phyloP scores from a whole-genome alignment of 2,888 invertebrate genomes.

The Ypsolopha scabrella region DNA sequence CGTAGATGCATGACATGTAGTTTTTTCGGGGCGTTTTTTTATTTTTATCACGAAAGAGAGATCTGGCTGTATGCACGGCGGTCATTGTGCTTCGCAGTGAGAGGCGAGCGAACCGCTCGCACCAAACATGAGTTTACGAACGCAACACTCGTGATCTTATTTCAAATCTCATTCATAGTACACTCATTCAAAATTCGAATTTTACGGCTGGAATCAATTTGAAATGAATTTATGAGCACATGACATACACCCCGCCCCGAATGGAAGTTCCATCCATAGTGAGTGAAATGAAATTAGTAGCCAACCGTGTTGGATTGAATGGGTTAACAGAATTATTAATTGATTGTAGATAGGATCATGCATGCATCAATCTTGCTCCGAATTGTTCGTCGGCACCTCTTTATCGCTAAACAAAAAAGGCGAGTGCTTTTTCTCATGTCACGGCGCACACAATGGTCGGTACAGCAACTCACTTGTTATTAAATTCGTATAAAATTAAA shows the following conservation, averaged over 20 bases:
- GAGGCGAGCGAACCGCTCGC: slow-evolving; percentile 16
- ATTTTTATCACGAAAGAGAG: slow-evolving; percentile 55
- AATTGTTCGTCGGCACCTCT: slow-evolving; percentile 63
- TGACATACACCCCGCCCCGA: slow-evolving; percentile 1
- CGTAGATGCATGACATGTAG: slow-evolving; percentile 69
- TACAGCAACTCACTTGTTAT: slow-evolving; percentile 61
- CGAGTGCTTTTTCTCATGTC: slow-evolving; percentile 57
- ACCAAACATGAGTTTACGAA: slow-evolving; percentile 23
- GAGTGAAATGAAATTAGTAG: slow-evolving; percentile 37
- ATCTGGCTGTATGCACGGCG: slow-evolving; percentile 56
- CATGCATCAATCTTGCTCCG: slow-evolving; percentile 58
- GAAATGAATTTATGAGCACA: slow-evolving; percentile 3
- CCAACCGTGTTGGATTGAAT: slow-evolving; percentile 41
- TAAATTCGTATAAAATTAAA: slow-evolving; percentile 71
- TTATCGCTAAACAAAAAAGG: slow-evolving; percentile 54
- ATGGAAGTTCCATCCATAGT: not conserved
- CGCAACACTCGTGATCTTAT: slow-evolving; percentile 53
- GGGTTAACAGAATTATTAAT: slow-evolving; percentile 61
- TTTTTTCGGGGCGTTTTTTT: slow-evolving; percentile 55
- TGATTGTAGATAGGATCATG: slow-evolving; percentile 45
- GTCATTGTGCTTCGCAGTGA: slow-evolving; percentile 55
- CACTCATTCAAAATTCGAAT: slow-evolving; percentile 60
- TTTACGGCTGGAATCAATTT: slow-evolving; percentile 61
- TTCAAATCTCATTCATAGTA: slow-evolving; percentile 50
- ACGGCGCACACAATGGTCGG: slow-evolving; percentile 44